These are phyloP conservation scores for Danio aesculapii DNA, from an alignment of 2,797 vertebrate genomes.

Conservation along the genomic window DNA sequence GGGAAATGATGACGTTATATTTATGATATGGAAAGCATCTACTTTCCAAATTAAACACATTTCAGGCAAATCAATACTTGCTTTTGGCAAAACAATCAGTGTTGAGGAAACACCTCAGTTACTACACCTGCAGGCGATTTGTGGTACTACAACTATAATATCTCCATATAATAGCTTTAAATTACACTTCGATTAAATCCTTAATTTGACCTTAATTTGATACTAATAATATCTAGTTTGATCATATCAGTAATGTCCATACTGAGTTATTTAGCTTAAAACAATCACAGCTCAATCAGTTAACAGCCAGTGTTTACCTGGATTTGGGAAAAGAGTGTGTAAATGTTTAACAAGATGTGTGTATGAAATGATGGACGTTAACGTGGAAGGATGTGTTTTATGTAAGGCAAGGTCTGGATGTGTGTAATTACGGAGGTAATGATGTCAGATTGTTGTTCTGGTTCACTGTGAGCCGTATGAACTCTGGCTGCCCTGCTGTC, in stretches of 20 bases:
- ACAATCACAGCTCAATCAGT: background rate
- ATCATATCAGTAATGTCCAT: background rate
- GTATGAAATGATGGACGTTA: background rate
- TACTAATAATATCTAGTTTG: background rate
- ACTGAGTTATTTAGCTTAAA: background rate
- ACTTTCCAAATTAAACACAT: constrained; percentile 1
- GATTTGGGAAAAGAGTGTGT: background rate
- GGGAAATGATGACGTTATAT: background rate
- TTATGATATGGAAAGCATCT: background rate
- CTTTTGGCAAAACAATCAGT: background rate
- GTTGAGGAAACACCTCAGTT: background rate
- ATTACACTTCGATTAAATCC: background rate
- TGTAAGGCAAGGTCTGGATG: background rate
- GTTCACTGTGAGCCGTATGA: constrained; percentile 32
- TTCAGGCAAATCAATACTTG: background rate
- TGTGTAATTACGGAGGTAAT: constrained; percentile 1
- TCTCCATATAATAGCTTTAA: background rate
- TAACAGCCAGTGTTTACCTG: background rate
- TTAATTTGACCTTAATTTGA: no score
- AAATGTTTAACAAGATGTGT: background rate
- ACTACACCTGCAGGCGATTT: constrained; percentile 4
- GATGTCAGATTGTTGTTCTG: background rate
- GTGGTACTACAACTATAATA: constrained; percentile 7
- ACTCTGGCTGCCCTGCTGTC: constrained; percentile 42
- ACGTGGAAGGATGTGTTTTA: background rate